Percentiles rank a stretch among this genome's conserved stretches.
Evolutionary conservation across 2,797 vertebrate species (phyloP).

Genomic region (Myiotriccus ornatus): DNA sequence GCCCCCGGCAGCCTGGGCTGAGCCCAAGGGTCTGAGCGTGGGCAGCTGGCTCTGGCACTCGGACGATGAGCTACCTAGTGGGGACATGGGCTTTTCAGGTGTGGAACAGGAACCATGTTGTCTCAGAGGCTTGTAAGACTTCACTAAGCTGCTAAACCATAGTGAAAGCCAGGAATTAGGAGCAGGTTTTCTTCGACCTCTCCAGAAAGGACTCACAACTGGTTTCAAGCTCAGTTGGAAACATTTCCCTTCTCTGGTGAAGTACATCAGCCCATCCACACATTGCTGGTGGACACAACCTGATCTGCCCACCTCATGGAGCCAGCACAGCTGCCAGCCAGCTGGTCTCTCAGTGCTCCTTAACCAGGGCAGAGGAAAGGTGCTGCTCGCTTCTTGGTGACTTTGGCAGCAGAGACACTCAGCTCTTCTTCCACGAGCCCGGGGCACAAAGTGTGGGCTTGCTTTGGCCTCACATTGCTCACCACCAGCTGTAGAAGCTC

Average conservation of each 20-base stretch:
- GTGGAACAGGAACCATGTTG: neutral
- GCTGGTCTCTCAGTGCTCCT: neutral
- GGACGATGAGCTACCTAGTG: rapidly evolving
- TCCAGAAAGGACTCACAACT: neutral
- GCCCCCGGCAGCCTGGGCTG: neutral
- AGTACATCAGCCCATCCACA: neutral
- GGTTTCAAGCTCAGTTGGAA: neutral
- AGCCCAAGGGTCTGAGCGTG: rapidly evolving
- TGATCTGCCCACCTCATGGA: neutral
- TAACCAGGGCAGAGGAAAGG: neutral
- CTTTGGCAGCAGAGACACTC: neutral
- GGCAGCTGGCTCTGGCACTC: neutral
- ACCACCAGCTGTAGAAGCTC: neutral
- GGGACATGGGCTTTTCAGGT: neutral
- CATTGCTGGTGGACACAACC: neutral
- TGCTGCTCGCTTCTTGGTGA: rapidly evolving
- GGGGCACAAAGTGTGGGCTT: rapidly evolving
- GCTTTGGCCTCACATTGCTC: rapidly evolving
- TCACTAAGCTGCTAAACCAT: neutral
- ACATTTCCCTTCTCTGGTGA: neutral
- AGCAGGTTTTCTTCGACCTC: neutral
- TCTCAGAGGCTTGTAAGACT: neutral
- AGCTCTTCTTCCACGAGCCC: neutral
- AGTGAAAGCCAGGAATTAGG: neutral
- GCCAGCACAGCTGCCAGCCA: neutral